Evolutionary conservation across 2,888 invertebrate genomes (phyloP).

Genomic region (Orthonychiurus folsomi): DNA sequence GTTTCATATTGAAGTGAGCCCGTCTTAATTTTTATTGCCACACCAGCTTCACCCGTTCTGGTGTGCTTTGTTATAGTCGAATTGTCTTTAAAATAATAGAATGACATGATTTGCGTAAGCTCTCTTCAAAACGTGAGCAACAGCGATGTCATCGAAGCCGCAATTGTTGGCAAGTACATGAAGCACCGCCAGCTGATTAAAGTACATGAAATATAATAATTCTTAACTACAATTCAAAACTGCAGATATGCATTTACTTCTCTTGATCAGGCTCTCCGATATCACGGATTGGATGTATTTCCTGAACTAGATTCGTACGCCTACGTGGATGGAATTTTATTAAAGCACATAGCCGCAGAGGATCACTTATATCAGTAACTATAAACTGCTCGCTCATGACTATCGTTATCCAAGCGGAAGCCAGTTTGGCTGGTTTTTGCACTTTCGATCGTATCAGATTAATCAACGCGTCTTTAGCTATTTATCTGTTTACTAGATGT

Average conservation of each 20-base stretch:
- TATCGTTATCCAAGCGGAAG: not conserved
- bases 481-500: constrained; percentile 48
- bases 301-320: constrained; percentile 58
- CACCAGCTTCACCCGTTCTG: too few relatives aligned
- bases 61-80: not conserved
- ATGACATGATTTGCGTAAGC: constrained; percentile 46
- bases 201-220: constrained; percentile 45
- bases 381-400: not conserved
- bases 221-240: not conserved
- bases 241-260: not conserved
- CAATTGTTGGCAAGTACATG: constrained; percentile 53
- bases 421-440: too few relatives aligned
- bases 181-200: constrained; percentile 54
- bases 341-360: constrained; percentile 60
- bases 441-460: too few relatives aligned
- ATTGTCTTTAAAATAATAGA: constrained; percentile 43
- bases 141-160: constrained; percentile 50
- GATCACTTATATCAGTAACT: constrained; percentile 51
- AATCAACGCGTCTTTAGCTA: not conserved
- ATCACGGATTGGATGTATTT: constrained; percentile 70
- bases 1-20: constrained; percentile 28
- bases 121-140: constrained; percentile 57
- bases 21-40: not conserved
- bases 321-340: constrained; percentile 53
- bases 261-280: constrained; percentile 48